Evolutionary conservation across 35 echinoderm and acorn worm species (phyloP), one percentile per base, ranked within the genome.

Genomic region (Hemicentrotus pulcherrimus): DNA sequence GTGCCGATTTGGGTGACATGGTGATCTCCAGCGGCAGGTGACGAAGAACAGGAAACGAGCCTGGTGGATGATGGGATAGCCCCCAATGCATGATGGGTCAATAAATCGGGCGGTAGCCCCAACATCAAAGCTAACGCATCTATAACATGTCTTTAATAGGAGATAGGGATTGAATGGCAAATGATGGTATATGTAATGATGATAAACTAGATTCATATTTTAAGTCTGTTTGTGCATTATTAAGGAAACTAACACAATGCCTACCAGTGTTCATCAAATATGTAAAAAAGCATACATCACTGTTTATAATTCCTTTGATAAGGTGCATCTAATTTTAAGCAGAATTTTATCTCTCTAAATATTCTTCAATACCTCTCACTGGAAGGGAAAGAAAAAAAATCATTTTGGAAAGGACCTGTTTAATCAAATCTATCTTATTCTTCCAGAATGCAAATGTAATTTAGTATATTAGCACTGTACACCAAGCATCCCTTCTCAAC

Each of bases 81-180:
- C 30, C 32, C 91, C 48, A 16, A 12, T 93, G 46, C 45, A 93
- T 93, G 91, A 93, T 93, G 91, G 91, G 91, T 93, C 91, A 93
- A 58, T 93, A 93, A 58, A 93, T 0, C 32, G 47, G 4, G 91
- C n/a, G 46, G 30, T 93, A 48, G 45, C 22, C 45, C 14, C 47
- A 7, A 93, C 91, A 90, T 90, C 88, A 90, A 33, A 47, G 88
- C 4, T 33, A 90, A 78, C 65, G 19, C 65, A 78, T 78, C 65
- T 78, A 78, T 78, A 78, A 78, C 24, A 78, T 8, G 65, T 22
- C 18, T 28, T 28, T n/a, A 78, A n/a, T 28, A 8, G 65, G 19
- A n/a, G 65, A 78, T 8, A 3, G 24, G 22, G 19, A 78, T 78
- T 78, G 19, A 78, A 78, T 78, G 65, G 9, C 65, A n/a, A 4